Percentiles rank a stretch among this genome's conserved stretches.
phyloP scores from a whole-genome alignment of 37 sponge, comb jelly and placozoan genomes.

The Haliclona indistincta region DNA sequence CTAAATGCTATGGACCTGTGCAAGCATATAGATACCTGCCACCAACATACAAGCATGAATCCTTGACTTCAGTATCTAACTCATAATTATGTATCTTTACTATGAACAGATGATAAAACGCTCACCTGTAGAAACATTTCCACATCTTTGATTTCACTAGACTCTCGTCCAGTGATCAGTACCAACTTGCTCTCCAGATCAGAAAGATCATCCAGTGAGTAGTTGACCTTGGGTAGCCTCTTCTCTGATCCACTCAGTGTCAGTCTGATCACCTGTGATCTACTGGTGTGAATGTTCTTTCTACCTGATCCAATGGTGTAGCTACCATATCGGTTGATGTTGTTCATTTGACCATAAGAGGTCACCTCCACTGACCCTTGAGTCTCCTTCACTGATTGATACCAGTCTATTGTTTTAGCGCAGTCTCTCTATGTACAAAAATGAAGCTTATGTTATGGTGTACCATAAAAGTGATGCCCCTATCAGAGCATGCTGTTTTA shows the following conservation, averaged over 20 bases:
- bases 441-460: too few species aligned
- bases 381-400: conserved; percentile 19
- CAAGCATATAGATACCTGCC: too few species aligned
- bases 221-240: conserved; percentile 17
- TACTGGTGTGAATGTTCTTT: neutral
- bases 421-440: conserved; percentile 8
- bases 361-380: conserved; percentile 51
- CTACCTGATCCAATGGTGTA: conserved; percentile 12
- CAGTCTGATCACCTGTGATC: conserved; percentile 24
- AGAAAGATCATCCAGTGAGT: conserved; percentile 54
- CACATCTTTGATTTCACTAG: conserved; percentile 40
- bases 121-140: conserved; percentile 50
- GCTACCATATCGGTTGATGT: conserved; percentile 31
- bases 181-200: conserved; percentile 76
- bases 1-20: too few species aligned
- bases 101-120: neutral
- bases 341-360: conserved; percentile 35
- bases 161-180: conserved; percentile 56
- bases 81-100: too few species aligned
- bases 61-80: too few species aligned
- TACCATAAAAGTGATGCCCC: neutral
- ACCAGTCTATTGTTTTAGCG: conserved; percentile 3
- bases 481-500: too few species aligned
- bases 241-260: conserved; percentile 7
- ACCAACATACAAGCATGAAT: too few species aligned